phyloP scores from a whole-genome alignment of 2,888 invertebrate genomes.

The Pantelozetes paolii region DNA sequence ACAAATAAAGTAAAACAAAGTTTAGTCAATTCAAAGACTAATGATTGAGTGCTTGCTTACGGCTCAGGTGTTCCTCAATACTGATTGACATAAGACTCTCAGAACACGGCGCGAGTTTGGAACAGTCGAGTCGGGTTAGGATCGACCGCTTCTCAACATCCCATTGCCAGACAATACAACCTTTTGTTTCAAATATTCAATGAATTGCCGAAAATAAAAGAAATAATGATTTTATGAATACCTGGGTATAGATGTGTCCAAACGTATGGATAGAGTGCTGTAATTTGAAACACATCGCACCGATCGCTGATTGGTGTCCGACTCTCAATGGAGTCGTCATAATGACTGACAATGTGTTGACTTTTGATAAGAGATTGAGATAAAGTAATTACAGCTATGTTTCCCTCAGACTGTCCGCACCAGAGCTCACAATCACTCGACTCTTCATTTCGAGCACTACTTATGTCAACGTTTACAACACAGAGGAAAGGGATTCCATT shows the following conservation, averaged over 20 bases:
- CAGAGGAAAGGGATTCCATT: slow-evolving; percentile 59
- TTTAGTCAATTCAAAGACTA: background rate
- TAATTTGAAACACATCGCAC: slow-evolving; percentile 66
- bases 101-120: slow-evolving; percentile 83
- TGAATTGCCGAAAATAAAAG: slow-evolving; percentile 51
- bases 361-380: slow-evolving; percentile 60
- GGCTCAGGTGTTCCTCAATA: slow-evolving; percentile 76
- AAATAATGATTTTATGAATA: background rate
- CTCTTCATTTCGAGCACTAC: slow-evolving; percentile 53
- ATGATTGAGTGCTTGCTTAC: too few species aligned
- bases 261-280: slow-evolving; percentile 57
- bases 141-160: slow-evolving; percentile 64
- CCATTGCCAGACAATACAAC: slow-evolving; percentile 85
- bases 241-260: slow-evolving; percentile 78
- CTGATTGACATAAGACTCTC: slow-evolving; percentile 86
- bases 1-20: slow-evolving; percentile 5
- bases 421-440: slow-evolving; percentile 65
- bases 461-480: slow-evolving; percentile 60
- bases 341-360: slow-evolving; percentile 66
- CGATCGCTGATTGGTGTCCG: slow-evolving; percentile 57
- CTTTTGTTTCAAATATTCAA: slow-evolving; percentile 34
- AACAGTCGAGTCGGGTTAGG: slow-evolving; percentile 78
- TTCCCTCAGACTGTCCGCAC: slow-evolving; percentile 79
- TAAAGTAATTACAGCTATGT: slow-evolving; percentile 68
- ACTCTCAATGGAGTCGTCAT: slow-evolving; percentile 50